Evolutionary conservation across 53 echinoderm and acorn worm genomes (phyloP).

Genomic region (Paracentrotus lividus): DNA sequence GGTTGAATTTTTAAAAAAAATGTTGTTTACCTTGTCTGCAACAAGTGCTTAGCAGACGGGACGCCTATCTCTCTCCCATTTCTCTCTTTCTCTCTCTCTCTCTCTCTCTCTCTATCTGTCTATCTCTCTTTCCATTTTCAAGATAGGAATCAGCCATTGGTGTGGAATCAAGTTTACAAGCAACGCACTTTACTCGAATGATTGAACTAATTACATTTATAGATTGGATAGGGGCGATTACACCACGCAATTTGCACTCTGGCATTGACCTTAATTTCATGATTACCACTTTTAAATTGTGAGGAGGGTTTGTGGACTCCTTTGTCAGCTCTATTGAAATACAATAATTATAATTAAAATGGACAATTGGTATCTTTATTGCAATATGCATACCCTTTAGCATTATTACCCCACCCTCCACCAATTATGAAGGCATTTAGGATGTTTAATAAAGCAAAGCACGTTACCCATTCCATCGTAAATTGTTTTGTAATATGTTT

Average conservation of each 20-base stretch:
- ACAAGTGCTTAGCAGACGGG: background rate
- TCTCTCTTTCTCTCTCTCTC: too few relatives aligned
- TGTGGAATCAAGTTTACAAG: background rate
- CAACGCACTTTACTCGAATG: slow-evolving; percentile 16
- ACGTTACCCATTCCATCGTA: background rate
- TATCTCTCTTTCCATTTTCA: background rate
- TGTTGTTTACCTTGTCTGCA: background rate
- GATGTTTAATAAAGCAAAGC: background rate
- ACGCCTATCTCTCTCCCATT: too few relatives aligned
- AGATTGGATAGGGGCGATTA: background rate
- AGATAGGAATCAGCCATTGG: background rate
- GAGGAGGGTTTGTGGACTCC: background rate
- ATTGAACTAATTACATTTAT: slow-evolving; percentile 1
- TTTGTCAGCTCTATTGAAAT: background rate
- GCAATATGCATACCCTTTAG: background rate
- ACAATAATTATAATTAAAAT: background rate
- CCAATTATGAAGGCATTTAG: background rate
- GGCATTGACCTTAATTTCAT: slow-evolving; percentile 7
- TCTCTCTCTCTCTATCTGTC: too few relatives aligned
- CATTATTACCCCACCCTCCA: background rate
- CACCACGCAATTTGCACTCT: background rate
- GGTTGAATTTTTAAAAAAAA: background rate
- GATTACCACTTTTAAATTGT: background rate
- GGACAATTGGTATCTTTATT: background rate
- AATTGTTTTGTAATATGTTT: background rate